Base-by-base conservation (phyloP, 1,140 invertebrate genomes). In the Brachionus rubens region DNA sequence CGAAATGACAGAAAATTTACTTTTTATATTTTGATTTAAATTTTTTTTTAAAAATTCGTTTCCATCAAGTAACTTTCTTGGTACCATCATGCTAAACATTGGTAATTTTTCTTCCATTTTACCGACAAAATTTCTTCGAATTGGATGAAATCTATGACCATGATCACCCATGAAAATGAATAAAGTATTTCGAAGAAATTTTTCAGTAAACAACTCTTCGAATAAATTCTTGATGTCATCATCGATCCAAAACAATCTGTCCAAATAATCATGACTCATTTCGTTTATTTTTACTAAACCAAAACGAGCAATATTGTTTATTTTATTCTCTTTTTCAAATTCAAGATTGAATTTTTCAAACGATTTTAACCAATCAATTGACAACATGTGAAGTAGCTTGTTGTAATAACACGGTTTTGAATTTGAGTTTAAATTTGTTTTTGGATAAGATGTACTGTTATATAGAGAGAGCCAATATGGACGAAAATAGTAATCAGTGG, bases 401-500 rank as follows among this genome's bases (percentile, higher is more conserved):
- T 65, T 48, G 30, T 59, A 70, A 28, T 68, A 77, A 24, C 77
- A 75, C 26, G 70, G 52, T 40, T 68, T 59, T 56, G 77, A 40
- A 36, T 47, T 68, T 5, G 68, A 72, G n/a, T 70, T 48, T 6
- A 72, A 9, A n/a, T 16, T 7, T 2, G 43, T 48, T 62, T 62
- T 62, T n/a, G 43, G 26, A 70, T 70, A 70, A 33, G 65, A 70
- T 0, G 24, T 65, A 0, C 77, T 77, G 2, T 78, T 75, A 40
- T 81, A 76, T 1, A 80, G 28, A 3, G 77, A 70, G 21, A 81
- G 21, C 79, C 79, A 80, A 77, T 79, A 81, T 5, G 79, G 78
- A 16, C 79, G 68, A 26, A 80, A 76, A 59, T 82, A 81, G 67
- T 82, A 78, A 40, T 81, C 77, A 1, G 80, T 80, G 3, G 81